Base-by-base conservation (phyloP, 2,113 vertebrate species). In the Struthio camelus region DNA sequence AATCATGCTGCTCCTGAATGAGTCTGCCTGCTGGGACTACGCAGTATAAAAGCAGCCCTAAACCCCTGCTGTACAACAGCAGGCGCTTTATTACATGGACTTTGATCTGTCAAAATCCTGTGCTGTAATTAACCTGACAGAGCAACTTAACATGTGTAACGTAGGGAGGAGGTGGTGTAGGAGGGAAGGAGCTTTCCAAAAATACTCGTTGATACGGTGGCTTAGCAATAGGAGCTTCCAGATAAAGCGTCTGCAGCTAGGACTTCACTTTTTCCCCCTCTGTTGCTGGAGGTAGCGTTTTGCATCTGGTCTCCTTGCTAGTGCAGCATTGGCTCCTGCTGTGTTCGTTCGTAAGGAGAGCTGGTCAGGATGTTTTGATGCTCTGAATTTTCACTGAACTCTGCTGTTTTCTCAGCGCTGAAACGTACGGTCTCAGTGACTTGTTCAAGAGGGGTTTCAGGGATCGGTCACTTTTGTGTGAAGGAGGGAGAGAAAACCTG, bases 401-500 rank as follows among this genome's bases (percentile, higher is more conserved):
- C 18, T 7, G 66, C 69, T 96, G 96, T 90, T 96, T 94, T 85
- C 87, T 94, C 87, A 86, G 84, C 24, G 3, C 40, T 30, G 79
- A 65, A 85, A 27, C 30, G 61, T 19, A 80, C 14, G 28, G 70
- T 53, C 90, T 77, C 66, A 3, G 0, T 44, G 87, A 93, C 15
- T 46, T 4, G 25, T 69, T 87, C 86, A 14, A 30, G 53, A 91
- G 80, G 94, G 75, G 24, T 91, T 95, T 96, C 89, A 85, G 89
- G 91, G 84, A 62, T 91, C n/a, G 22, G 84, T 93, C 95, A 70
- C 79, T 96, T 87, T 58, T 87, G 89, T 70, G 91, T 5, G 3
- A 92, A 90, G 54, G 88, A 93, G 85, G 78, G 80, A 95, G 89
- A 96, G 79, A 92, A 95, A 96, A 90, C 91, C 91, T 79, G 93